A percentile compares a stretch with the other conserved stretches of the same genome.
These are phyloP conservation scores for Nanger granti DNA, from an alignment of 2,113 vertebrate genomes.

Conservation along the genomic window DNA sequence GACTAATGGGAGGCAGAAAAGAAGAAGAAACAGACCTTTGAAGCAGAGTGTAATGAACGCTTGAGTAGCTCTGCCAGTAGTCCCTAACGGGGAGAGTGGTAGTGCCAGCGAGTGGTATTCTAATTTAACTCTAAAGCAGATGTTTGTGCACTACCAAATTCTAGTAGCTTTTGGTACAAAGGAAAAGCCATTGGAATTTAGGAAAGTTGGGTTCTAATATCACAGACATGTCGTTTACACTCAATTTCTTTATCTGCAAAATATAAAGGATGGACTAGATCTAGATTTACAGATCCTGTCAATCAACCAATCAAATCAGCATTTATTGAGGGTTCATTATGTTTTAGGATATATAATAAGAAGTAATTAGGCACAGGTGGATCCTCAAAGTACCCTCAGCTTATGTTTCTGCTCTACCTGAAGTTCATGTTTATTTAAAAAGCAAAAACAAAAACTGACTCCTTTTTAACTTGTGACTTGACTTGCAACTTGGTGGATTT, in stretches of 20 bases:
- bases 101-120: background rate
- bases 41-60: background rate
- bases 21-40: background rate
- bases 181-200: background rate
- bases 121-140: background rate
- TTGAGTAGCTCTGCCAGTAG: background rate
- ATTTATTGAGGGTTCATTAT: background rate
- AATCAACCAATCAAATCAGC: background rate
- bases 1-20: background rate
- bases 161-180: background rate
- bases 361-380: background rate
- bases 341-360: background rate
- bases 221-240: background rate
- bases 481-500: background rate
- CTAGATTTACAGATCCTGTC: background rate
- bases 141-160: background rate
- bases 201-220: background rate
- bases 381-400: background rate
- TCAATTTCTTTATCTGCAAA: background rate
- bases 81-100: background rate
- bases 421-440: conserved; percentile 1
- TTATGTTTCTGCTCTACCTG: background rate
- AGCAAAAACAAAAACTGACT: background rate
- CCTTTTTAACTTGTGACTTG: background rate
- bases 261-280: background rate